Evolutionary conservation across 1,140 invertebrate genomes (phyloP), one percentile per base, ranked within the genome.

Genomic region (Vollenhovia emeryi): DNA sequence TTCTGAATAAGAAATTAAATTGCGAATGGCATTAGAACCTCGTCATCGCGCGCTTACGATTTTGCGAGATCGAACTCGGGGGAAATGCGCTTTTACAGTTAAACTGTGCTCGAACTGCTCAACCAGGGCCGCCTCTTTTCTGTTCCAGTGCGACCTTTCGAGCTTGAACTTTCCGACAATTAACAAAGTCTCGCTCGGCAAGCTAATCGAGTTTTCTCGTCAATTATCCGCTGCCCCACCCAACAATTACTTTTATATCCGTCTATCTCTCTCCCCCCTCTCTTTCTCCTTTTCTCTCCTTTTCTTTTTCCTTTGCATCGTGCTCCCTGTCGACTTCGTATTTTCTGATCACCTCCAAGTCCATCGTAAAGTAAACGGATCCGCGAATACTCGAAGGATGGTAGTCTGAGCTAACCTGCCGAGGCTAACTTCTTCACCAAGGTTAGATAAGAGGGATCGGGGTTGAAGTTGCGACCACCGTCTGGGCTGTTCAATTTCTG

Each of bases 201-300:
- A 89, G 76, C 75, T 91, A 90, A 92, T 92, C 85, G 83, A 86
- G 80, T 87, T 88, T 91, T 89, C 83, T 74, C 64, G 45, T 76
- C 84, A 84, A 84, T 86, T 84, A 84, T 78, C 52, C 64, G 36
- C 57, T 33, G 45, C 71, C 27, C 9, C 57, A 21, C 27, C 36
- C 62, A 27, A 55, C 59, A 55, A 84, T 86, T 79, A 59, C 68
- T 85, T 69, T 83, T 85, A 83, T 82, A 30, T 50, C 15, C 45
- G 43, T 66, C 27, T 60, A 21, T 30, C 43, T 71, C 24, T 69
- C 11, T 69, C 66, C 45, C 62, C 3, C 52, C 45, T 71, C 3
- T 66, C 27, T 60, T 21, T 27, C 43, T 69, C 24, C 60, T 6
- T 69, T 55, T 62, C 45, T 71, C 3, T 30, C 18, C 68, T 27